These are phyloP conservation scores for Ooceraea biroi DNA, from an alignment of 1,140 invertebrate genomes.

Conservation along the genomic window DNA sequence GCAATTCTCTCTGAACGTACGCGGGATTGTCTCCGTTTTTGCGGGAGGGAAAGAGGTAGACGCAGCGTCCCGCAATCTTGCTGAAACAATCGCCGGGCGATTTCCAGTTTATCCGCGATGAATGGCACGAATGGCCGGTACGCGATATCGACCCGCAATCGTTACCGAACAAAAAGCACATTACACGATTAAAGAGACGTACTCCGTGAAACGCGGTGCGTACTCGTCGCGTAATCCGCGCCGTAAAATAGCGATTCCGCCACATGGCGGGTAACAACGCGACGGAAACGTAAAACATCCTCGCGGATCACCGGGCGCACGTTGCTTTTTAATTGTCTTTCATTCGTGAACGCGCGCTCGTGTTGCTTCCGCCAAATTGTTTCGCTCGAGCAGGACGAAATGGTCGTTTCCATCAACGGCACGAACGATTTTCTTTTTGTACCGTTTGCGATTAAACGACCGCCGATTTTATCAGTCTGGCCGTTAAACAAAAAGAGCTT, in stretches of 20 bases:
- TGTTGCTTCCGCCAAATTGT: constrained; percentile 40
- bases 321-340: constrained; percentile 73
- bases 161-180: constrained; percentile 1
- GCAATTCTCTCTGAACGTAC: background rate
- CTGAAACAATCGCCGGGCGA: constrained; percentile 11
- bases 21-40: background rate
- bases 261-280: constrained; percentile 45
- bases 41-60: background rate
- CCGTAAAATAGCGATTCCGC: constrained; percentile 70
- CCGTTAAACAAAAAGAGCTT: constrained; percentile 16
- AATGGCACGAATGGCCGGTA: background rate
- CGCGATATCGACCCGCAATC: constrained; percentile 60
- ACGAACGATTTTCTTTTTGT: constrained; percentile 48
- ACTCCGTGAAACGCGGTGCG: constrained; percentile 1
- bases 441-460: constrained; percentile 55
- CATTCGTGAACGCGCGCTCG: constrained; percentile 12
- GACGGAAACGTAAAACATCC: constrained; percentile 68
- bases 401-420: constrained; percentile 23
- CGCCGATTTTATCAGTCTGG: constrained; percentile 10
- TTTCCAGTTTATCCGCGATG: constrained; percentile 18
- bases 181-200: constrained; percentile 64
- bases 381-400: constrained; percentile 22
- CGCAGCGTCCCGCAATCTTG: background rate
- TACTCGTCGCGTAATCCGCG: constrained; percentile 61
- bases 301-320: constrained; percentile 22